phyloP scores from a whole-genome alignment of 2,888 invertebrate species.

The Sinhomidia bicolor region DNA sequence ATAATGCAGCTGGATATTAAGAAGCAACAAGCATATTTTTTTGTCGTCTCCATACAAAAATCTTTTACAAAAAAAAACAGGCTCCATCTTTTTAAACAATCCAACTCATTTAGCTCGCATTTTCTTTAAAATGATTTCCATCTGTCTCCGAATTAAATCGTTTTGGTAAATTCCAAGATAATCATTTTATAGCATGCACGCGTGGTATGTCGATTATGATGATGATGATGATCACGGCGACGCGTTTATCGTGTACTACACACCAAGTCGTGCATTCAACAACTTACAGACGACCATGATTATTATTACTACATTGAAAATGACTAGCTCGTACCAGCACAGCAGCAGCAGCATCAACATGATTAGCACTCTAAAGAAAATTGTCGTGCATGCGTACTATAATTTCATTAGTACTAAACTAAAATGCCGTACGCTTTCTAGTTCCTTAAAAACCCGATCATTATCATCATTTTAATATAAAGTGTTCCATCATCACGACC shows the following conservation, averaged over 20 bases:
- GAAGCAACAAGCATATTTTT: conserved; percentile 18
- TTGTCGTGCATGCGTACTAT: not conserved
- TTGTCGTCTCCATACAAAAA: not conserved
- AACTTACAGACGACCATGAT: not conserved
- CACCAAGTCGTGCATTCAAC: conserved; percentile 8
- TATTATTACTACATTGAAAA: not conserved
- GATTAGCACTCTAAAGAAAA: not conserved
- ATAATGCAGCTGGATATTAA: conserved; percentile 22
- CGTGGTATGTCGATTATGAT: conserved; percentile 28
- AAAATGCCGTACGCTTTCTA: not conserved
- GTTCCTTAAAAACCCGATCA: conserved; percentile 2
- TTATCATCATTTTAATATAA: conserved; percentile 29
- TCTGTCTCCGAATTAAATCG: conserved; percentile 39
- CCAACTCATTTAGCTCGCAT: not conserved
- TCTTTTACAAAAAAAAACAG: not conserved
- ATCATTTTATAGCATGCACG: not conserved
- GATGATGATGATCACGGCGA: not conserved
- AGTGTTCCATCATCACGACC: conserved; percentile 15
- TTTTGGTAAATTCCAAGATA: not conserved
- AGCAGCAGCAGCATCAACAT: not conserved
- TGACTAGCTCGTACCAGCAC: not conserved
- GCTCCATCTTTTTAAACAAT: not conserved
- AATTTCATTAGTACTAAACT: not conserved
- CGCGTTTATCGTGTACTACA: not conserved
- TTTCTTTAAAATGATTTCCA: not conserved